Base-by-base conservation (phyloP, 2,113 vertebrate species). In the Oryctolagus cuniculus region DNA sequence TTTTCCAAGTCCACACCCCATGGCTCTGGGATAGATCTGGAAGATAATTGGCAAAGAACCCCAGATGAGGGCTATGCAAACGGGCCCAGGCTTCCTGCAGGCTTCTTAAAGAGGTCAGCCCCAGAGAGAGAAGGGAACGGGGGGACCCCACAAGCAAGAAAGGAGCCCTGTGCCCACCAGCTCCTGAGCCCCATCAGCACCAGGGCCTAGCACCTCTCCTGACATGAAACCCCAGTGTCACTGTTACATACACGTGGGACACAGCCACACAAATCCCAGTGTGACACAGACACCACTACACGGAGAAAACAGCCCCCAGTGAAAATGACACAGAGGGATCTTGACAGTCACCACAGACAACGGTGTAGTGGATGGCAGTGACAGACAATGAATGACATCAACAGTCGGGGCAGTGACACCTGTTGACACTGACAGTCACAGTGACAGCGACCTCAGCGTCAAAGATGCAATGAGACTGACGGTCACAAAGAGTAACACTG, bases 1-100 rank as follows among this genome's bases (percentile, higher is more conserved):
- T 95, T 89, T 94, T 94, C 94, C 84, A 36, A 93, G 53, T 85
- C 69, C 75, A 92, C 87, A 75, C 51, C 78, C 82, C n/a, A 66
- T 4, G 31, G 69, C 69, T 72, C 77, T 67, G n/a, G 72, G 44
- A 77, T 49, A 55, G 16, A 82, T 49, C 66, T 89, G 72, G 75
- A 95, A 64, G 79, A 83, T 64, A 90, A 95, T 82, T 75, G 58
- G 61, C 83, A 85, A 2, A 44, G 67, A 86, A 15, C 27, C 73
- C 49, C 83, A 94, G 72, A 92, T 17, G 78, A 85, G 55, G 77
- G 34, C 72, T 77, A 4, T 25, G 31, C 1, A 38, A 69, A 69
- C 78, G 53, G 81, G 61, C 83, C 66, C n/a, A 34, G 36, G 74
- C 49, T 91, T 90, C 75, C 27, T 21, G 6, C 1, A 53, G n/a